Base-by-base conservation (phyloP, 2,888 invertebrate genomes). In the Sarcophaga subvicina region DNA sequence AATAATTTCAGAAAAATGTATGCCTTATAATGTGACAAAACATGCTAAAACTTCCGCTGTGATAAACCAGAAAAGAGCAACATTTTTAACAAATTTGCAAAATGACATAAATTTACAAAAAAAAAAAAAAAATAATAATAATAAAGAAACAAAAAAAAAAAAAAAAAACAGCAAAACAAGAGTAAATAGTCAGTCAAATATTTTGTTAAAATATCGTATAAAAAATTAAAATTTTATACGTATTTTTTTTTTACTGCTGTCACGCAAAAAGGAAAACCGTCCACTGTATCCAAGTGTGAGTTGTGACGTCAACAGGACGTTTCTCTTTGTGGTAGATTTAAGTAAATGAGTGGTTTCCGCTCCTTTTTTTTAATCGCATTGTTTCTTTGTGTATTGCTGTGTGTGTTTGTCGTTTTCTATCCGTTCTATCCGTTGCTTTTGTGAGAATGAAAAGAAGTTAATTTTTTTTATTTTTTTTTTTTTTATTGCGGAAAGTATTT, bases 341-440 rank as follows among this genome's bases (percentile, higher is more conserved):
- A 88, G 85, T 84, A 85, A 88, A 88, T 88, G 88, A 86, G 85
- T 80, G 88, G 87, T 79, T 88, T 88, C 88, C 88, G 82, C 67
- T 75, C 69, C 45, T 37, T 62, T 85, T 70, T 70, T 64, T 25
- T 2, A 47, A 47, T 73, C 54, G 59, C 54, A 60, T 70, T 69
- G 47, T 70, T 27, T 63, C 66, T 45, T 17, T 71, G 20, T 37
- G 62, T 62, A 69, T 78, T n/a, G 66, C 62, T 54, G 67, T 69
- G 54, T 72, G n/a, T 47, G 14, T 54, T 62, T 69, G 63, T 63
- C 22, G 17, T 63, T 20, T 25, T 62, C 20, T 59, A 10, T 60
- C 59, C 11, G 4, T 60, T 70, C 37, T 60, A 45, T 49, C 25
- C 79, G 75, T 76, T 76, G 20, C 45, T 67, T 71, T 78, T 4